These are phyloP conservation scores for Anseranas semipalmata DNA, from an alignment of 2,113 vertebrate genomes.

Conservation along the genomic window DNA sequence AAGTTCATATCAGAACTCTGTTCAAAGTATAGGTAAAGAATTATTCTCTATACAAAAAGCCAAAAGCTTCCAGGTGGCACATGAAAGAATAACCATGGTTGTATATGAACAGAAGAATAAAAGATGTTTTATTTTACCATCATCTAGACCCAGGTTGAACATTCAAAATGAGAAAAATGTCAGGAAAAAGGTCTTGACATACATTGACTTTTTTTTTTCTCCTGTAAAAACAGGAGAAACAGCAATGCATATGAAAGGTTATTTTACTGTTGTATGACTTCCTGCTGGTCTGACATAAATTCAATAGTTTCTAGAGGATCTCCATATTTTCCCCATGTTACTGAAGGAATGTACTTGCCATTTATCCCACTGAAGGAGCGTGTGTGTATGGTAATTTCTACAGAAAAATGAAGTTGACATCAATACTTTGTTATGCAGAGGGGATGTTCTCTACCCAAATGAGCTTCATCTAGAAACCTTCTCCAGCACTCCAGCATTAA, in stretches of 20 bases:
- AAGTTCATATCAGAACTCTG: neutral
- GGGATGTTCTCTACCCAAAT: neutral
- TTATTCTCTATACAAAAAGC: neutral
- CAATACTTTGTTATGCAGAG: neutral
- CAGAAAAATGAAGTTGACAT: neutral
- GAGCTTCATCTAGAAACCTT: neutral
- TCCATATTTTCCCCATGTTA: accelerated
- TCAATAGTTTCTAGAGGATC: neutral
- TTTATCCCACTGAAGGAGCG: neutral
- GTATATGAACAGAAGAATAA: neutral
- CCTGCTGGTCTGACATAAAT: neutral
- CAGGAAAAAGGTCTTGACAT: accelerated
- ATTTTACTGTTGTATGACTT: accelerated
- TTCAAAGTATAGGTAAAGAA: neutral
- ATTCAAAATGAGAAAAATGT: neutral
- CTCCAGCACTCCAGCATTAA: accelerated
- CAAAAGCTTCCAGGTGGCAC: neutral
- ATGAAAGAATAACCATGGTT: neutral
- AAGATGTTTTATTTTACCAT: neutral
- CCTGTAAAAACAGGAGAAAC: neutral
- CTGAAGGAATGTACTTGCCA: neutral
- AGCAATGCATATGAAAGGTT: neutral
- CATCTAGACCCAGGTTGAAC: neutral
- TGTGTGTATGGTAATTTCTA: neutral
- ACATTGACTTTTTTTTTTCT: neutral